Conservation (phyloP, 2,888 invertebrate species). For the Elegia similella region DNA sequence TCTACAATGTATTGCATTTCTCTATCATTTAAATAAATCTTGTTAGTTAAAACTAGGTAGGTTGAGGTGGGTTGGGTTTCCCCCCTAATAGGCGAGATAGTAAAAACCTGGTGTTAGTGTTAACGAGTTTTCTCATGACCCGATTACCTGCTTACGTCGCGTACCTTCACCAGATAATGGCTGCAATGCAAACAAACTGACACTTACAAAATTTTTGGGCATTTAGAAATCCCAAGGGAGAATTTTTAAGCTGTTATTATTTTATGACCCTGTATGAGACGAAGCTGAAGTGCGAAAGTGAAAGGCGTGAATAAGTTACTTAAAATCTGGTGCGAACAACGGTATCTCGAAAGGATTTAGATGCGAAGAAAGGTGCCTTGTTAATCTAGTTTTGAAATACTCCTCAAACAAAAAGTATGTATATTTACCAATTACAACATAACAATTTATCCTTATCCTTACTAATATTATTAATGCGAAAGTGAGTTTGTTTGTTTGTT, state of each 20-base stretch:
- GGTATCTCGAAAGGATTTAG: too few species aligned
- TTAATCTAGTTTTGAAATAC: too few species aligned
- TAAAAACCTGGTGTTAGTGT: conserved; percentile 12
- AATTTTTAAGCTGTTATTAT: background rate
- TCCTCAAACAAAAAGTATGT: too few species aligned
- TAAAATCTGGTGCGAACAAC: too few species aligned
- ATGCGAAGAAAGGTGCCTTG: too few species aligned
- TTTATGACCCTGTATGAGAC: too few species aligned
- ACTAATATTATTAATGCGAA: too few species aligned
- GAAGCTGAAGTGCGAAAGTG: too few species aligned
- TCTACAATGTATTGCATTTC: background rate
- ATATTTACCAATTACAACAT: too few species aligned
- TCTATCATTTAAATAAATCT: background rate
- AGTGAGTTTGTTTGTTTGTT: too few species aligned
- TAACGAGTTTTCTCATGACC: conserved; percentile 11
- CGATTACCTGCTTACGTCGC: conserved; percentile 4
- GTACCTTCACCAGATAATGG: conserved; percentile 11
- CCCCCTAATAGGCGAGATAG: conserved; percentile 19
- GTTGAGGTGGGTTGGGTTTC: background rate
- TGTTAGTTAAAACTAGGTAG: background rate
- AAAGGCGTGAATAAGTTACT: too few species aligned
- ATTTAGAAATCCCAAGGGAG: background rate
- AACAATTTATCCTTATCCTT: too few species aligned
- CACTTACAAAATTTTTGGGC: background rate
- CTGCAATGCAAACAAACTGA: conserved; percentile 11